A percentile compares a stretch with the other conserved stretches of the same genome.
phyloP scores from a whole-genome alignment of 1,140 invertebrate species.

The Mercenaria mercenaria region DNA sequence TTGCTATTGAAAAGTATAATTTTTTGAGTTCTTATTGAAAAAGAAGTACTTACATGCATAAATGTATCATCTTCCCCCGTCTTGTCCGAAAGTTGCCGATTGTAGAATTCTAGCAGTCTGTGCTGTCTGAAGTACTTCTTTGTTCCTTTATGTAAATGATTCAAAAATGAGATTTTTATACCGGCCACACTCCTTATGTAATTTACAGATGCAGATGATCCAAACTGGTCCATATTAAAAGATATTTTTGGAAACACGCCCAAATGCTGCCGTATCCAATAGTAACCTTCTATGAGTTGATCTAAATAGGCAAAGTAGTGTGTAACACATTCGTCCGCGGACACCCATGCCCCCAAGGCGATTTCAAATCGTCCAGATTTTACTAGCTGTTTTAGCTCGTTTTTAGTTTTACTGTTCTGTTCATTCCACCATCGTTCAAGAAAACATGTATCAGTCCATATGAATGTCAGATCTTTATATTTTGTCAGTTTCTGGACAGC shows the following conservation, averaged over 20 bases:
- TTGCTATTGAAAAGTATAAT: not conserved
- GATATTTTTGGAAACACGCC: not conserved
- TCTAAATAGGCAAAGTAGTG: not conserved
- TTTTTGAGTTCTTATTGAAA: too few relatives aligned
- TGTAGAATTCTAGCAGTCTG: not conserved
- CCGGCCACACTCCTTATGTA: not conserved
- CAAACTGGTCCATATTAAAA: constrained; percentile 12
- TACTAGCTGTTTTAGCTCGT: not conserved
- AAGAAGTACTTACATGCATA: not conserved
- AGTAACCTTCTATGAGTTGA: not conserved
- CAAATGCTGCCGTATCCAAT: not conserved
- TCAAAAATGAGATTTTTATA: not conserved
- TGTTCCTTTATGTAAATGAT: not conserved
- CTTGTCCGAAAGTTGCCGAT: not conserved
- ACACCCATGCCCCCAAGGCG: not conserved
- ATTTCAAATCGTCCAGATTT: not conserved
- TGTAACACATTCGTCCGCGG: not conserved
- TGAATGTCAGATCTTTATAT: constrained; percentile 4
- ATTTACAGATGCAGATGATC: not conserved
- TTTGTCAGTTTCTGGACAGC: not conserved
- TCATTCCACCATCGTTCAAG: constrained; percentile 2
- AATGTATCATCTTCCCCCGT: not conserved
- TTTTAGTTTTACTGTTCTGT: not conserved
- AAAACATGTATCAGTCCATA: constrained; percentile 23
- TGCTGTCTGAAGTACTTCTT: not conserved